Evolutionary conservation across 2,113 vertebrate genomes (phyloP).

Genomic region (Onychostruthus taczanowskii): DNA sequence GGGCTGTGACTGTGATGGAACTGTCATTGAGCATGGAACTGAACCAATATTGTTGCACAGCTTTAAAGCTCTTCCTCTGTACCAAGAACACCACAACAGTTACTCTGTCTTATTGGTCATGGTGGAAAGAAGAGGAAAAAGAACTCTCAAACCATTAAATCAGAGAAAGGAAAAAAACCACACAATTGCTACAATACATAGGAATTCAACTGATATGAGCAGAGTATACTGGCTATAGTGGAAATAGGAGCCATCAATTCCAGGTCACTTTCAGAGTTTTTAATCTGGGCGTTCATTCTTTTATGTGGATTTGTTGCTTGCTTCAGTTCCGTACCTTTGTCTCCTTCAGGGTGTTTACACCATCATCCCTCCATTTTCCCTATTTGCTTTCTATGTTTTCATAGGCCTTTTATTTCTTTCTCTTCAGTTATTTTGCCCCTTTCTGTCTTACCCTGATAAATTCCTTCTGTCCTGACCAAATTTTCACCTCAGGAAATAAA

Average conservation of each 20-base stretch:
- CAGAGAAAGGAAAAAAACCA: background rate
- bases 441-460: background rate
- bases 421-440: background rate
- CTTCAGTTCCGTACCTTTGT: background rate
- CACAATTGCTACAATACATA: background rate
- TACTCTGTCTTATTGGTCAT: background rate
- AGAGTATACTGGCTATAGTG: background rate
- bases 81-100: background rate
- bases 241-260: background rate
- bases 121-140: background rate
- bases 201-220: background rate
- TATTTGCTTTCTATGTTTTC: background rate
- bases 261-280: background rate
- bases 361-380: background rate
- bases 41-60: background rate
- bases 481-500: background rate
- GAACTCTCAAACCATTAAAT: rapidly evolving
- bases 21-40: background rate
- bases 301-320: background rate
- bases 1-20: background rate
- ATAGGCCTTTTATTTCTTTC: background rate
- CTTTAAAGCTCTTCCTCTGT: background rate
- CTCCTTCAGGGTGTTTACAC: background rate
- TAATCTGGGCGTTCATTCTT: background rate
- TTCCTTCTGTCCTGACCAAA: background rate